Evolutionary conservation across 1,140 invertebrate species (phyloP).

Genomic region (Luehdorfia chinensis): DNA sequence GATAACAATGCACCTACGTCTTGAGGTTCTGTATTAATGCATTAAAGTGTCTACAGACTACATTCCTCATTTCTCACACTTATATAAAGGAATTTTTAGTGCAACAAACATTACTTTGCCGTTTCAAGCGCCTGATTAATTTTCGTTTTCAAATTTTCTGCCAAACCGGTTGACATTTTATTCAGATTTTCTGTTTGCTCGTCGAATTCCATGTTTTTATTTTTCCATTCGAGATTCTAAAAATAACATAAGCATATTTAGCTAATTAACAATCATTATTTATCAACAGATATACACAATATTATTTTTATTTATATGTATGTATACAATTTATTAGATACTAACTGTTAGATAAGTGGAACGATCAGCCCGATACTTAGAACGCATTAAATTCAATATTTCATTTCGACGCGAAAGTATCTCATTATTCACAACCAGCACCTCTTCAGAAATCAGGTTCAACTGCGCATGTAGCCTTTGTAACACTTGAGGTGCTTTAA

Average conservation of each 20-base stretch:
- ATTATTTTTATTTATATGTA: no score
- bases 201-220: slow-evolving; percentile 56
- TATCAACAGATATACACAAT: no score
- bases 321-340: slow-evolving; percentile 12
- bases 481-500: slow-evolving; percentile 45
- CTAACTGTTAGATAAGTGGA: slow-evolving; percentile 38
- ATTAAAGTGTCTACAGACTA: no score
- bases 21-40: no score
- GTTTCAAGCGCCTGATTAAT: slow-evolving; percentile 47
- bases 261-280: neutral
- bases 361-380: slow-evolving; percentile 46
- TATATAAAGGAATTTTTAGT: neutral
- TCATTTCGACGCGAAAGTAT: slow-evolving; percentile 51
- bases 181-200: slow-evolving; percentile 52
- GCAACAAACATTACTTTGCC: slow-evolving; percentile 40
- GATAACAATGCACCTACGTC: no score
- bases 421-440: slow-evolving; percentile 41
- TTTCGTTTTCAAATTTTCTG: slow-evolving; percentile 56
- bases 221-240: slow-evolving; percentile 62
- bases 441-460: slow-evolving; percentile 48
- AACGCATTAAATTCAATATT: slow-evolving; percentile 43
- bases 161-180: slow-evolving; percentile 39
- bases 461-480: slow-evolving; percentile 47
- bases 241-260: slow-evolving; percentile 11
- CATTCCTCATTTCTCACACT: no score